These are phyloP conservation scores for Callipepla squamata DNA, from an alignment of 2,113 vertebrate species.

Conservation along the genomic window DNA sequence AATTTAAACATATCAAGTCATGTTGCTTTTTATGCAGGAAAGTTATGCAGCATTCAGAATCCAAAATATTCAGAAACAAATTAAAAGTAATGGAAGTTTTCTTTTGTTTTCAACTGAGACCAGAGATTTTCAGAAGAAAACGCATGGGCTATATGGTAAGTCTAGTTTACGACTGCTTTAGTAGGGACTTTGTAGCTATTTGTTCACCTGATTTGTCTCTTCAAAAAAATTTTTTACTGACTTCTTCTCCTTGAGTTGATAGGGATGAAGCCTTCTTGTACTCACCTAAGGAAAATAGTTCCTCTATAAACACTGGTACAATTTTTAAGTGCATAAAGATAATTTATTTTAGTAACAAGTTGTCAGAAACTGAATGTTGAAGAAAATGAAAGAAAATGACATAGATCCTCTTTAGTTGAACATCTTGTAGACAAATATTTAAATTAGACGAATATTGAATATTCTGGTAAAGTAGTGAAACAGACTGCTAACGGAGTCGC, in stretches of 20 bases:
- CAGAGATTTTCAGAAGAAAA: not conserved
- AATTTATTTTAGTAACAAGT: not conserved
- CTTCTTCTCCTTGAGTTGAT: not conserved
- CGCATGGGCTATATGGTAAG: not conserved
- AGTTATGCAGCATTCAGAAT: not conserved
- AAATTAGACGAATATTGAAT: not conserved
- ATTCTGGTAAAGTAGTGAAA: no score
- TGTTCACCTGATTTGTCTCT: not conserved
- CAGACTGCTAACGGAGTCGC: no score
- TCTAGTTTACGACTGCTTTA: not conserved
- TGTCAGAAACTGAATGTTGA: not conserved
- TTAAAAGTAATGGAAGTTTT: not conserved
- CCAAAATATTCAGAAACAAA: conserved; percentile 30
- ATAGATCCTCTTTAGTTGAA: not conserved
- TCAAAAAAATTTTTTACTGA: not conserved
- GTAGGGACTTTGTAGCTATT: not conserved
- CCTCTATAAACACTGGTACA: not conserved
- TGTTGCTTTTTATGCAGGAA: not conserved
- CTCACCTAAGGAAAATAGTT: not conserved
- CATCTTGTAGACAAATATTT: not conserved
- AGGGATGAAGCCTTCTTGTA: not conserved
- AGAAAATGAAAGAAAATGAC: not conserved
- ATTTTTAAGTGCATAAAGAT: not conserved
- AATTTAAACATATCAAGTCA: conserved; percentile 29
- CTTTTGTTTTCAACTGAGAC: not conserved